Conservation (phyloP, 2,888 invertebrate genomes). For the Lasiommata megera region DNA sequence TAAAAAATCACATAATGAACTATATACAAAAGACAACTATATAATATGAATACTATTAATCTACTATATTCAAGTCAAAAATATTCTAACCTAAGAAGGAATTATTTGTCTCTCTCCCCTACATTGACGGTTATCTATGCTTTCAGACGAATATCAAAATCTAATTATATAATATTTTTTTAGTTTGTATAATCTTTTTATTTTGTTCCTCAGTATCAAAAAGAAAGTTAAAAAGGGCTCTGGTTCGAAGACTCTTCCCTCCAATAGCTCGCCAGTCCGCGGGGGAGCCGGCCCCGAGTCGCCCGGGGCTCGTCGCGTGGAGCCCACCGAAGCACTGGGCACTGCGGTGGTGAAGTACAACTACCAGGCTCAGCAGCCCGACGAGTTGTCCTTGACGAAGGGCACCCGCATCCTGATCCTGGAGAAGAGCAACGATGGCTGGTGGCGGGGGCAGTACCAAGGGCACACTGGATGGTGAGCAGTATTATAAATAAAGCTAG, state of each 20-base stretch:
- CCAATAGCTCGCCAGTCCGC: constrained; percentile 91
- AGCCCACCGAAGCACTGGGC: constrained; percentile 93
- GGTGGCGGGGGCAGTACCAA: constrained; percentile 97
- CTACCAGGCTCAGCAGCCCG: constrained; percentile 95
- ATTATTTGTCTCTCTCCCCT: too few species aligned
- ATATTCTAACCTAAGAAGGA: too few species aligned
- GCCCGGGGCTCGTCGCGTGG: constrained; percentile 79
- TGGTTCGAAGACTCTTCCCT: constrained; percentile 92
- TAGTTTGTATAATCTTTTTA: too few species aligned
- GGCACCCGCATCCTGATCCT: constrained; percentile 96
- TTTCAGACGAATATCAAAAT: too few species aligned
- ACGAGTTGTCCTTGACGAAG: constrained; percentile 96
- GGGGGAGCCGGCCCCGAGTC: constrained; percentile 77
- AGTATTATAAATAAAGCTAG: too few species aligned
- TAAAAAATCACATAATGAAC: too few species aligned
- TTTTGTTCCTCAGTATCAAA: constrained; percentile 84
- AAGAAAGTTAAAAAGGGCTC: constrained; percentile 92
- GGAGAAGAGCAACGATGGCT: constrained; percentile 99
- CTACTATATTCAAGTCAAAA: too few species aligned
- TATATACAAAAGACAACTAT: too few species aligned
- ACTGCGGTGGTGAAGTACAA: constrained; percentile 97
- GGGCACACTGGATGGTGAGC: constrained; percentile 79
- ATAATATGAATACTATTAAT: too few species aligned
- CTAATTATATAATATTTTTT: too few species aligned
- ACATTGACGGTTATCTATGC: too few species aligned